A percentile compares a stretch with the other conserved stretches of the same genome.
phyloP scores from a whole-genome alignment of 2,113 vertebrate species.

The Chaetodon trifascialis region DNA sequence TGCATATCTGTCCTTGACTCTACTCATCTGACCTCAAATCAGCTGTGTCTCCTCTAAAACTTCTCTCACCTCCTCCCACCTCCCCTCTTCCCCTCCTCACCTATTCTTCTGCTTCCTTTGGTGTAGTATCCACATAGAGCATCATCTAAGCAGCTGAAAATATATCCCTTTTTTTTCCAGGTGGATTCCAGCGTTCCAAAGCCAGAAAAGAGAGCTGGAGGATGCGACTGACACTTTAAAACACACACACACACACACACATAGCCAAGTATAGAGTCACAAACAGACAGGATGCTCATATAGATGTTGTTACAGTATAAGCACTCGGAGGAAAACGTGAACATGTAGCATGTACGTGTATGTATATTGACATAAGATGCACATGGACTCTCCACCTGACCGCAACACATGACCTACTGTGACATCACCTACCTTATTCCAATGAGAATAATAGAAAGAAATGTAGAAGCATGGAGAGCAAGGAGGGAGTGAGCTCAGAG shows the following conservation, averaged over 20 bases:
- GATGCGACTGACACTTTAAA: background rate
- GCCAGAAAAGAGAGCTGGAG: background rate
- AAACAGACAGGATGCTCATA: background rate
- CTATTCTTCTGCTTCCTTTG: background rate
- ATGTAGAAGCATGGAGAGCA: background rate
- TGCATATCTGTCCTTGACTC: background rate
- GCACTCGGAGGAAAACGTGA: background rate
- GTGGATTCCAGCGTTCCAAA: background rate
- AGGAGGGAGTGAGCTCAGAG: background rate
- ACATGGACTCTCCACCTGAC: background rate
- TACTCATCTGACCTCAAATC: background rate
- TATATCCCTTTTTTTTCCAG: too few species aligned
- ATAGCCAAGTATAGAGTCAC: background rate
- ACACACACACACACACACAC: background rate
- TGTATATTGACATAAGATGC: background rate
- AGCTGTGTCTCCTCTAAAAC: background rate
- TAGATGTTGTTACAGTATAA: background rate
- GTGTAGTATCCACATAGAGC: background rate
- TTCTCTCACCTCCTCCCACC: background rate
- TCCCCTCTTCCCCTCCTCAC: background rate
- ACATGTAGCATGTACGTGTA: background rate
- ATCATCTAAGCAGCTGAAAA: background rate
- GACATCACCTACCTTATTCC: background rate
- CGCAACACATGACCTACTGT: background rate
- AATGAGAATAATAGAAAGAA: background rate